Base-by-base conservation (phyloP, 1,140 invertebrate genomes). In the Gonioctena quinquepunctata region DNA sequence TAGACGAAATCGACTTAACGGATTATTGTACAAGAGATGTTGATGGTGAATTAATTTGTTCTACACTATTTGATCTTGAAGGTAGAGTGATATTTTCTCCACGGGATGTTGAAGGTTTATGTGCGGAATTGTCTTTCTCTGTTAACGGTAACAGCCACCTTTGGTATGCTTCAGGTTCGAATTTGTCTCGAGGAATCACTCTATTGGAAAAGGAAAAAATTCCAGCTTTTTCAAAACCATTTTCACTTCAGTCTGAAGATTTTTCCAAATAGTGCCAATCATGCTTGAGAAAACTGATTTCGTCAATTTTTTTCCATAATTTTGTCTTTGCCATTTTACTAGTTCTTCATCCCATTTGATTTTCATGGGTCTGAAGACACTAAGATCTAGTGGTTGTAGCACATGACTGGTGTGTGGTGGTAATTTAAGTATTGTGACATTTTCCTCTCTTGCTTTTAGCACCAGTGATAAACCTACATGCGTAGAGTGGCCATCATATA, bases 401-500 rank as follows among this genome's bases (percentile, higher is more conserved):
- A 80, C 48, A 57, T 80, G 77, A 25, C 73, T 81, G 26, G 78
- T 81, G 62, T 82, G 80, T 64, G 80, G 69, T 25, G 77, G 81
- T 16, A 81, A 64, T 68, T 80, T 83, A 11, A 83, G 62, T 28
- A 72, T 69, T 23, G 74, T 79, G 33, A 82, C 7, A 69, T 78
- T 64, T 71, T 74, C 21, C 67, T 77, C 28, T 68, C 73, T 72
- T 33, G 81, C 79, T 66, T 68, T 68, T 50, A 80, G 69, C 57
- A 81, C 75, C 16, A 81, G 56, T 64, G 75, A 72, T 28, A 76
- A 66, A 50, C 59, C 72, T 13, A 83, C 67, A 68, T 83, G 81
- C 22, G 69, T 78, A 48, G 67, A 65, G 71, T 83, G 80, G 8
- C 78, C 81, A 75, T 83, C 81, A 74, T 79, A 82, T 78, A 83